phyloP scores from a whole-genome alignment of 2,797 vertebrate species.

The Synaphobranchus kaupii region DNA sequence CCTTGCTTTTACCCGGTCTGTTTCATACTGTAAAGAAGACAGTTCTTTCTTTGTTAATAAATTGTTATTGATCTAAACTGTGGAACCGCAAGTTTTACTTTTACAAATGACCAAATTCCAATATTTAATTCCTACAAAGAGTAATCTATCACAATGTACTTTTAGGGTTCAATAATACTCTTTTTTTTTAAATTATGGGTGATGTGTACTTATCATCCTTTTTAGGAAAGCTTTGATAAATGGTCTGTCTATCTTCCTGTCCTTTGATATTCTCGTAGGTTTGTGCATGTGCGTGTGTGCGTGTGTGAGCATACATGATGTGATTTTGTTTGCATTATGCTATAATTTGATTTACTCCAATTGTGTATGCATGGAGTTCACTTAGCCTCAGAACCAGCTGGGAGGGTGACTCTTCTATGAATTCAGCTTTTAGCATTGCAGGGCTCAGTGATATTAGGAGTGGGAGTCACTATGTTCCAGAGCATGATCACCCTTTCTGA shows the following conservation, averaged over 20 bases:
- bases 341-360: neutral
- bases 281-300: neutral
- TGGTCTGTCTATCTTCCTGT: neutral
- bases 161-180: neutral
- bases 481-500: too few species aligned
- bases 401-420: neutral
- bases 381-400: neutral
- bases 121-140: too few species aligned
- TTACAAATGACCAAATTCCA: neutral
- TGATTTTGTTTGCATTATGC: neutral
- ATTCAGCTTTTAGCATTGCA: neutral
- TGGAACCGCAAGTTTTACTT: neutral
- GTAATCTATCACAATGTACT: neutral
- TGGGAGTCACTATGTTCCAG: neutral
- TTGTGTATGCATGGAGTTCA: neutral
- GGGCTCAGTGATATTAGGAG: neutral
- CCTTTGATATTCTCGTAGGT: neutral
- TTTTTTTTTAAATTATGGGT: neutral
- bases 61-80: neutral
- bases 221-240: too few species aligned
- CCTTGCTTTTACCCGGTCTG: too few species aligned
- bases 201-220: too few species aligned
- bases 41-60: neutral
- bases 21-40: too few species aligned
- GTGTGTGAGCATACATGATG: neutral